Percentiles rank a stretch among this genome's conserved stretches.
Evolutionary conservation across 2,888 invertebrate genomes (phyloP).

Genomic region (Ophioninae sp.): DNA sequence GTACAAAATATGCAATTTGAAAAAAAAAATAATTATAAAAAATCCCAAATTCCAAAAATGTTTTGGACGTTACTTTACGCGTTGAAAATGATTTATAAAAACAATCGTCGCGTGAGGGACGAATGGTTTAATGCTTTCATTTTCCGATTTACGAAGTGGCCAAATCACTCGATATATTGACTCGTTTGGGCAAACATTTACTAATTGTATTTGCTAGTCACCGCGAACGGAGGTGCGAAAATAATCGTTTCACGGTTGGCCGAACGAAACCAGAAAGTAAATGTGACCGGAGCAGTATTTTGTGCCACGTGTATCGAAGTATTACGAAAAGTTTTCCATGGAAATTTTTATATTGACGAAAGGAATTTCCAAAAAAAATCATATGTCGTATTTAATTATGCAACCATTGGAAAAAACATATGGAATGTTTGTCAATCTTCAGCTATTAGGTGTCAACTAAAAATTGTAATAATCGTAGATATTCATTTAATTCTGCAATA

Average conservation of each 20-base stretch:
- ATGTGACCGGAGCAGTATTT: not conserved
- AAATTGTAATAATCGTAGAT: not conserved
- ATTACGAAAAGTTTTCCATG: not conserved
- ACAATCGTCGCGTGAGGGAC: not conserved
- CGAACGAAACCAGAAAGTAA: not conserved
- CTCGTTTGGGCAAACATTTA: not conserved
- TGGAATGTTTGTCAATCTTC: not conserved
- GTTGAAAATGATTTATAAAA: not conserved
- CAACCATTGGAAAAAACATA: not conserved
- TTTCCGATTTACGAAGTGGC: not conserved
- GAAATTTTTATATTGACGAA: not conserved
- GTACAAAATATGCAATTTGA: not conserved
- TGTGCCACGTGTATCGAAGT: not conserved
- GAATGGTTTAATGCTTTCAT: not conserved
- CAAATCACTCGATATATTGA: not conserved
- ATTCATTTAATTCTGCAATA: not conserved
- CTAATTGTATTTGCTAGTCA: not conserved
- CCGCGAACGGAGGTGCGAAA: not conserved
- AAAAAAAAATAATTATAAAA: not conserved
- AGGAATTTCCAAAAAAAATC: not conserved
- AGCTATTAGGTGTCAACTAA: conserved; percentile 17
- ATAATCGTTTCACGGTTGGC: not conserved
- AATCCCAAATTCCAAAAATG: not conserved
- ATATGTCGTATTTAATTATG: not conserved
- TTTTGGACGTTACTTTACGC: not conserved